These are phyloP conservation scores for Aeoliscus strigatus DNA, from an alignment of 2,797 vertebrate genomes.

Conservation along the genomic window DNA sequence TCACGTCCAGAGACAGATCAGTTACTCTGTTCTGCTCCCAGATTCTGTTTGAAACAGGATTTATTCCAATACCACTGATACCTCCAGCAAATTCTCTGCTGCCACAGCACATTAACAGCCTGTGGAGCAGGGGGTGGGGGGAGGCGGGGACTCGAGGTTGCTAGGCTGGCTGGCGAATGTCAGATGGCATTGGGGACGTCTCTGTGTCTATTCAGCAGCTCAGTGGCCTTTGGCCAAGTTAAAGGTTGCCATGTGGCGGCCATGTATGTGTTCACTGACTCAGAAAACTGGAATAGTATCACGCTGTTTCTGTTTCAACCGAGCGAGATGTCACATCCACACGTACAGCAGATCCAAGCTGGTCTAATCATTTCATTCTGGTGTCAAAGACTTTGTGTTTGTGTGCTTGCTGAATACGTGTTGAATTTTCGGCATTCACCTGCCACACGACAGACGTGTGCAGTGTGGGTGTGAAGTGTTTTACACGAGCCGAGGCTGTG, in stretches of 20 bases:
- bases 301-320: neutral
- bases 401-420: no score
- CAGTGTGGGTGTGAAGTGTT: no score
- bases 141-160: constrained; percentile 1
- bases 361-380: no score
- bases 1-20: constrained; percentile 37
- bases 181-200: constrained; percentile 36
- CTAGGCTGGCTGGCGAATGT: constrained; percentile 32
- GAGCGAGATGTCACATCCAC: constrained; percentile 19
- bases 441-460: no score
- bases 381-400: no score
- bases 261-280: constrained; percentile 17
- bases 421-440: no score
- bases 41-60: constrained; percentile 49
- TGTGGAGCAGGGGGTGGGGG: neutral
- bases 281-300: constrained; percentile 15
- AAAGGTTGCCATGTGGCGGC: constrained; percentile 24
- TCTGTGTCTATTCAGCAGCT: constrained; percentile 22
- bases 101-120: constrained; percentile 27
- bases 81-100: constrained; percentile 30
- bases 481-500: no score
- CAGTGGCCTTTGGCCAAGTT: constrained; percentile 16
- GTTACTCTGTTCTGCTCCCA: constrained; percentile 21
- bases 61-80: constrained; percentile 18
- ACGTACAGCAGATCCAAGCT: no score